Percentiles rank a stretch among this genome's conserved stretches.
These are phyloP conservation scores for Sycophaga agraensis DNA, from an alignment of 1,140 invertebrate genomes.

Conservation along the genomic window DNA sequence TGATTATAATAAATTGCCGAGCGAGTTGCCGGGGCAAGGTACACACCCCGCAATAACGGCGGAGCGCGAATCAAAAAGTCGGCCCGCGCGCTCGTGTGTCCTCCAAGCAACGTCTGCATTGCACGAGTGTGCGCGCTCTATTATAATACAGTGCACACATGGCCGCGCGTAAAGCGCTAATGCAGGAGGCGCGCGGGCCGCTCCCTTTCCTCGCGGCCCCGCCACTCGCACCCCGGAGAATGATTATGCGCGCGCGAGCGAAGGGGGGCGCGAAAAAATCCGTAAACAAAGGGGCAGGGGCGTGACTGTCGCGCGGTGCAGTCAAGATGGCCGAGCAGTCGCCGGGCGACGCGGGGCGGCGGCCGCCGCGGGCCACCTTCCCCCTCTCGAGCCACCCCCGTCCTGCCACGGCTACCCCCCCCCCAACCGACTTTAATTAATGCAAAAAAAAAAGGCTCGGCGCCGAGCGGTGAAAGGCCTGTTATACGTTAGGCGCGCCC, in stretches of 20 bases:
- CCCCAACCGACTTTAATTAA: conserved; percentile 7
- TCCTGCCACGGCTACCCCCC: background rate
- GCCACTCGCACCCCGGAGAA: background rate
- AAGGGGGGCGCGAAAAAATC: conserved; percentile 34
- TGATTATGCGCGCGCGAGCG: background rate
- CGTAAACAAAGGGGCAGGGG: conserved; percentile 55
- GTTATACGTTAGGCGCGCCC: too few relatives aligned
- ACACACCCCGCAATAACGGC: too few relatives aligned
- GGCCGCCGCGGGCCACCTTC: background rate
- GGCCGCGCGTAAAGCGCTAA: conserved; percentile 7
- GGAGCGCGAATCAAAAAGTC: too few relatives aligned
- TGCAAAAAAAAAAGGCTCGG: conserved; percentile 21
- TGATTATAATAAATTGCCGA: too few relatives aligned
- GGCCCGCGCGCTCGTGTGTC: too few relatives aligned
- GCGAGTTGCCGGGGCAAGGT: too few relatives aligned
- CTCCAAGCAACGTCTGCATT: too few relatives aligned
- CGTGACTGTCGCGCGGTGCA: conserved; percentile 46
- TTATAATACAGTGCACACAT: background rate
- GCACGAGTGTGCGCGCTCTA: background rate
- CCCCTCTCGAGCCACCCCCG: background rate
- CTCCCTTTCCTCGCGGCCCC: too few relatives aligned
- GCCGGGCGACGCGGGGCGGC: conserved; percentile 28
- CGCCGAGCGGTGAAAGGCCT: conserved; percentile 8
- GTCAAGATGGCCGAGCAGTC: conserved; percentile 52
- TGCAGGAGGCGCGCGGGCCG: background rate